Base-by-base conservation (phyloP, 2,888 invertebrate species). In the Hyposoter didymator region DNA sequence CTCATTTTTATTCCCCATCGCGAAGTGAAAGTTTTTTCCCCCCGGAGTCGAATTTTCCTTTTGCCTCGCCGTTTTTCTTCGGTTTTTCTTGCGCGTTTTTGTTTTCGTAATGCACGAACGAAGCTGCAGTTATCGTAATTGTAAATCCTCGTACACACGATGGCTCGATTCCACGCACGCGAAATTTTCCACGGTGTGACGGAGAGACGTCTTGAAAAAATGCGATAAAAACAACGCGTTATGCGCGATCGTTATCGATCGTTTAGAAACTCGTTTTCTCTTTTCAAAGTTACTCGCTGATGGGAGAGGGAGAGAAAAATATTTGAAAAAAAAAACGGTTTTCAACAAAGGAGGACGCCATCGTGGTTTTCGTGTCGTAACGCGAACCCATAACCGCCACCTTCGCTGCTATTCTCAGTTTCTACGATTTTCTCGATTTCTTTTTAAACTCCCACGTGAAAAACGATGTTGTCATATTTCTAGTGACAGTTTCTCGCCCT, bases 181-280 rank as follows among this genome's bases (percentile, higher is more conserved):
- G 78, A 84, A 74, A 59, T 59, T 69, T n/a, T 28, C 12, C 43
- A 69, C 14, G 12, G 28, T 14, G 55, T 22, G 39, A 6, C 2
- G 0, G 66, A 62, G 19, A 28, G 47, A 75, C 35, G 74, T 64
- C 47, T 19, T 76, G 35, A 55, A 49, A n/a, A 72, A 70, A 22
- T 52, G 70, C 70, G 78, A 78, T 84, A 69, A 84, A 81, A 78
- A 84, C 28, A 59, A 17, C 6, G 7, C n/a, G 5, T 8, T 35
- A 47, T 32, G 78, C 79, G 84, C 82, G 86, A 86, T 86, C 86
- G 79, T 86, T 86, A 86, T 86, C 86, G 78, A 85, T 70, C 82
- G 82, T 76, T 84, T 85, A 84, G 85, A 82, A 85, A 82, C 82
- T 76, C 76, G 76, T 79, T 85, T 85, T 85, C 85, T 82, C 82